Evolutionary conservation across 2,888 invertebrate genomes (phyloP).

Genomic region (Drosophila neutralis): DNA sequence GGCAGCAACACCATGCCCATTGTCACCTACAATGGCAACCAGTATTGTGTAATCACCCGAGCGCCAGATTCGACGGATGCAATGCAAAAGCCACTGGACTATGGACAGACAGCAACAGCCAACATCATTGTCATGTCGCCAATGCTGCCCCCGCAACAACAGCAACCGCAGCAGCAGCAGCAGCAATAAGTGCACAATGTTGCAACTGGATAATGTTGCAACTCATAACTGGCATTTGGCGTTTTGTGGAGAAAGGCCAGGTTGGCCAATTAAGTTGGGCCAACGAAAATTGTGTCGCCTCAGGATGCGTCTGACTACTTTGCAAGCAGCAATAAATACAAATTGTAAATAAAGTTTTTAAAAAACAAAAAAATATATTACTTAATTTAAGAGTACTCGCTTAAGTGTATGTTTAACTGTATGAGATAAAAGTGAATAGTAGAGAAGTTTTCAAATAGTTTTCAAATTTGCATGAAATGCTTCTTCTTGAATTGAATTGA

Average conservation of each 20-base stretch:
- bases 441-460: constrained; percentile 36
- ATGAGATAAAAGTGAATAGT: constrained; percentile 32
- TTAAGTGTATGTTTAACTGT: constrained; percentile 71
- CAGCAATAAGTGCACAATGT: constrained; percentile 32
- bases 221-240: constrained; percentile 36
- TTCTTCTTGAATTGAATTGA: constrained; percentile 55
- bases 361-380: constrained; percentile 45
- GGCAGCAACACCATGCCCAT: constrained; percentile 73
- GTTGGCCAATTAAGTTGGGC: constrained; percentile 2
- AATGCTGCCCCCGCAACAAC: constrained; percentile 67
- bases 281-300: constrained; percentile 43
- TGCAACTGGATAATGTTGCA: constrained; percentile 13
- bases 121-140: constrained; percentile 83
- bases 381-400: constrained; percentile 36
- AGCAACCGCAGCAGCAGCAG: constrained; percentile 49
- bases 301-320: constrained; percentile 47
- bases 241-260: constrained; percentile 55
- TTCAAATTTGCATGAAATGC: constrained; percentile 62
- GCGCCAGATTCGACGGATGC: constrained; percentile 73
- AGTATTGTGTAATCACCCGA: constrained; percentile 82
- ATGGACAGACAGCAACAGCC: constrained; percentile 65
- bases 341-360: constrained; percentile 78
- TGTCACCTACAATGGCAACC: constrained; percentile 82
- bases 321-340: constrained; percentile 68
- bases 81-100: constrained; percentile 73